Evolutionary conservation across 2,113 vertebrate species (phyloP), one percentile per base, ranked within the genome.

Genomic region (Leuciscus idus): DNA sequence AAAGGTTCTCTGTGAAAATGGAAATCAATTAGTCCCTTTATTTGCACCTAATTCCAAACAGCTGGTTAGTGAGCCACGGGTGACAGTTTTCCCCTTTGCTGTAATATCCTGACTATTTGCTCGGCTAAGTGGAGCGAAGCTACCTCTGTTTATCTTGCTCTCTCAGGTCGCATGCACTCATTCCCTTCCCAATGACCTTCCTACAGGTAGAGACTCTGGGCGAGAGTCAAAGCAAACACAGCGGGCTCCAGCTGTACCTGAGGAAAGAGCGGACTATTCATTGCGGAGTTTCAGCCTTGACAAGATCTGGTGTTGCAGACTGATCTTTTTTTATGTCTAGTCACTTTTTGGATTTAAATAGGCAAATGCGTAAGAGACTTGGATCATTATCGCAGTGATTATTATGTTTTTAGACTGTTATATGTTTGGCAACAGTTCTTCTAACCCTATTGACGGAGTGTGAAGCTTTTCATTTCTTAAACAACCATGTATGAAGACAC

Each of bases 1-100:
- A 83, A 50, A 84, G 86, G 83, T 82, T 84, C 83, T 66, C 52
- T 76, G 26, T 2, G 70, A 81, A 86, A 81, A 81, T 77, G 74
- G 84, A 84, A 85, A 89, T 87, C 88, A 90, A 89, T 91, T 89
- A 88, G 78, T 59, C 74, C 81, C 61, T 81, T 89, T 89, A 90
- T 90, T 90, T 89, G 89, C 21, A 8, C 80, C 81, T 90, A 89
- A 91, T 91, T 89, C 57, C 15, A 68, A 88, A 79, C 90, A 91
- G 87, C 90, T 90, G 90, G 62, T 81, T 72, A 74, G 86, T 75
- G 81, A 82, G 50, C 72, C 87, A 83, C 78, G 66, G 85, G 90
- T 90, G 89, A 87, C 83, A 85, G 81, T 86, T 87, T 82, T 90
- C 85, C 90, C 89, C 81, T 80, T 84, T 82, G 72, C 59, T 84